These are phyloP conservation scores for Oriolus oriolus DNA, from an alignment of 2,113 vertebrate genomes.

Conservation along the genomic window DNA sequence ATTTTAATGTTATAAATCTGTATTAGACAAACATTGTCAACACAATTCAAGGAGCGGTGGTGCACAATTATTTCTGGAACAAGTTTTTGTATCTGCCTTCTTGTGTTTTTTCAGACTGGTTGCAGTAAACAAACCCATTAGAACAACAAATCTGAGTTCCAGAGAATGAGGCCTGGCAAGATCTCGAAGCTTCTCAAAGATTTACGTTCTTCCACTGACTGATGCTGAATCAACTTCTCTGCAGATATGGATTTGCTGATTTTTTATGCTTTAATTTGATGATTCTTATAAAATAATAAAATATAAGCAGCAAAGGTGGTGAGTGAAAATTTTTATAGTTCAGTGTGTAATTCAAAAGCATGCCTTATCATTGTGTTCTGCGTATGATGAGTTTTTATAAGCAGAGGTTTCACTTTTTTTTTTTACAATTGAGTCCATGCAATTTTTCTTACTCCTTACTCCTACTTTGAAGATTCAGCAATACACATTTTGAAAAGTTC, in stretches of 20 bases:
- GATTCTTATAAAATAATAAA: background rate
- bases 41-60: background rate
- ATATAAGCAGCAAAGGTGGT: background rate
- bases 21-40: background rate
- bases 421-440: background rate
- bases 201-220: background rate
- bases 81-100: background rate
- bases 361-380: background rate
- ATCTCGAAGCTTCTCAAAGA: background rate
- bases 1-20: background rate
- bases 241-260: background rate
- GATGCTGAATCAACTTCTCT: background rate
- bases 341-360: background rate
- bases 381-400: background rate
- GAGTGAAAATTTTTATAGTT: background rate
- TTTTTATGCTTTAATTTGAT: background rate
- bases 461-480: background rate
- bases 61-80: background rate
- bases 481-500: background rate
- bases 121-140: background rate
- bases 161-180: background rate
- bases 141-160: background rate
- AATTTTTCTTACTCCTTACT: background rate
- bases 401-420: background rate
- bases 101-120: background rate